These are phyloP conservation scores for Malurus alboscapulatus DNA, from an alignment of 2,113 vertebrate genomes.

Conservation along the genomic window DNA sequence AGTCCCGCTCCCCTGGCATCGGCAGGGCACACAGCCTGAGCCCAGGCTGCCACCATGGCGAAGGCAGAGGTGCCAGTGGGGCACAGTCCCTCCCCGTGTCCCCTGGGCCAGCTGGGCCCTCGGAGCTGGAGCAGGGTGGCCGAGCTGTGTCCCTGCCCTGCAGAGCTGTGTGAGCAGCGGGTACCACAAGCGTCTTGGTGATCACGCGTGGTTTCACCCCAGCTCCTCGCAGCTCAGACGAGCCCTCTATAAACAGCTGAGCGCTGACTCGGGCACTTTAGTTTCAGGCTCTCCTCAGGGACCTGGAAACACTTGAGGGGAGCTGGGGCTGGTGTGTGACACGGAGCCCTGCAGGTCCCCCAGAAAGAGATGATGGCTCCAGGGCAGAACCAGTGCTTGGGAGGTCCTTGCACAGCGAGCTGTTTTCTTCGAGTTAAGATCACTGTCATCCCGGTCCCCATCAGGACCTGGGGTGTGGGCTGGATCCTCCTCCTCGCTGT, in stretches of 20 bases:
- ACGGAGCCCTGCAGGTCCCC: background rate
- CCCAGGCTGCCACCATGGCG: background rate
- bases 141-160: background rate
- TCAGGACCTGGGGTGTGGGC: background rate
- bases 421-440: accelerated
- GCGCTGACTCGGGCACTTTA: background rate
- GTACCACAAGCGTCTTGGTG: accelerated
- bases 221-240: background rate
- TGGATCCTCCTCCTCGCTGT: background rate
- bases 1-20: accelerated
- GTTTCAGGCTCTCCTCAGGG: background rate
- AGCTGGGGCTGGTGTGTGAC: background rate
- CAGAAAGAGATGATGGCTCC: background rate
- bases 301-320: background rate
- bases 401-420: background rate
- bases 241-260: background rate
- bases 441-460: background rate
- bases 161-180: background rate
- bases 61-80: background rate
- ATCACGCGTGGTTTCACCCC: background rate
- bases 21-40: accelerated
- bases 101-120: background rate
- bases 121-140: background rate
- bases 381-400: background rate
- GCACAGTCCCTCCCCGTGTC: background rate